Evolutionary conservation across 2,113 vertebrate species (phyloP).

Genomic region (Uria lomvia): DNA sequence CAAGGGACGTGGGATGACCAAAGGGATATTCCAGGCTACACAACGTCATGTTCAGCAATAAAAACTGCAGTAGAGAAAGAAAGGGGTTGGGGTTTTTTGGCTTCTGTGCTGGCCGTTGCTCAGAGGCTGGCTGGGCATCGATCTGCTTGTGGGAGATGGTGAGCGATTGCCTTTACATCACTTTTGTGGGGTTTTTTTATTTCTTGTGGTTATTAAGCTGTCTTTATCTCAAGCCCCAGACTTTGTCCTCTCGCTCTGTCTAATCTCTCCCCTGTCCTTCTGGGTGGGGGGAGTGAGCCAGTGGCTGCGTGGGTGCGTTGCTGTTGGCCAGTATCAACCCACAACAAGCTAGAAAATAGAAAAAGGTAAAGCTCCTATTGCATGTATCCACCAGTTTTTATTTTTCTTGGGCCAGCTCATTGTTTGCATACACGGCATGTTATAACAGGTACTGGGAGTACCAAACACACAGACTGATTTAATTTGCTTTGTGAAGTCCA

Average conservation of each 20-base stretch:
- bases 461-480: not conserved
- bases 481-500: not conserved
- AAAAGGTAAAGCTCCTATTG: not conserved
- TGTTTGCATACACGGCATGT: fast-evolving
- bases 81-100: not conserved
- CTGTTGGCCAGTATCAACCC: not conserved
- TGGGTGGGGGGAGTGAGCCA: not conserved
- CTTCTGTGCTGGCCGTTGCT: fast-evolving
- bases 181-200: not conserved
- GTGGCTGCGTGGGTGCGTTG: not conserved
- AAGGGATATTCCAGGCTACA: not conserved
- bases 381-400: not conserved
- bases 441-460: not conserved
- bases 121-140: not conserved
- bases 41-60: not conserved
- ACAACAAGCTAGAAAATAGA: not conserved
- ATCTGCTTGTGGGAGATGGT: not conserved
- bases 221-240: not conserved
- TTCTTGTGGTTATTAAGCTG: not conserved
- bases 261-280: fast-evolving
- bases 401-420: not conserved
- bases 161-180: not conserved
- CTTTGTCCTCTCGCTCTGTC: not conserved
- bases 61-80: not conserved
- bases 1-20: not conserved